Evolutionary conservation across 2,797 vertebrate species (phyloP).

Genomic region (Antennarius maculatus): DNA sequence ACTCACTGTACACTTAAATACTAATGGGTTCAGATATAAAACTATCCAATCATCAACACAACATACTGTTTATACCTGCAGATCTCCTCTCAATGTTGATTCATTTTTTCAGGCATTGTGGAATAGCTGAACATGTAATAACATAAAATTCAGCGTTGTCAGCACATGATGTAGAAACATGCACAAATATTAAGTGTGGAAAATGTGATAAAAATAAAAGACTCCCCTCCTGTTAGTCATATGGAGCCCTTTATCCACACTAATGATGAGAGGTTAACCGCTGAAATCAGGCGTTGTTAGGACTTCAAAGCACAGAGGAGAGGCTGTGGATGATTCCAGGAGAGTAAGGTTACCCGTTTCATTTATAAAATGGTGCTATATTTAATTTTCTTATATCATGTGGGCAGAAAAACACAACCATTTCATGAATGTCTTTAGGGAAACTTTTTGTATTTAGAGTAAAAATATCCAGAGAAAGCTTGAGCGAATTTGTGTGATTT

Average conservation of each 20-base stretch:
- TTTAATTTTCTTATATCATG: slow-evolving; percentile 18
- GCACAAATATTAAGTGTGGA: slow-evolving; percentile 52
- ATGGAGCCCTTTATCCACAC: slow-evolving; percentile 57
- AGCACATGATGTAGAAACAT: slow-evolving; percentile 44
- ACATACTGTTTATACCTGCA: slow-evolving; percentile 5
- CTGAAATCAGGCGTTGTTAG: slow-evolving; percentile 55
- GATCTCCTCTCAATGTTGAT: slow-evolving; percentile 8
- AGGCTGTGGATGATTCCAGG: slow-evolving; percentile 27
- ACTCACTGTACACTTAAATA: slow-evolving; percentile 6
- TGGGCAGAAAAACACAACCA: slow-evolving; percentile 21
- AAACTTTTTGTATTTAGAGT: neutral
- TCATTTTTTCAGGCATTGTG: slow-evolving; percentile 28
- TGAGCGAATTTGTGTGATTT: neutral
- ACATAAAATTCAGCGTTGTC: slow-evolving; percentile 20
- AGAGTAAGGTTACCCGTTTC: slow-evolving; percentile 43
- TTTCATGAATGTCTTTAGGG: slow-evolving; percentile 1
- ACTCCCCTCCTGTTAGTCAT: slow-evolving; percentile 69
- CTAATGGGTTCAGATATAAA: slow-evolving; percentile 2
- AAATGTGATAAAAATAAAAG: slow-evolving; percentile 64
- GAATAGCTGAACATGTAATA: slow-evolving; percentile 37
- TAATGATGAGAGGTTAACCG: slow-evolving; percentile 47
- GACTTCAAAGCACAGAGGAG: slow-evolving; percentile 41
- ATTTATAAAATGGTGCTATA: slow-evolving; percentile 31
- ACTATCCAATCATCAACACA: neutral
- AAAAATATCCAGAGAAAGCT: neutral